Conservation (phyloP, 2,888 invertebrate genomes). For the Bhutanitis thaidina region DNA sequence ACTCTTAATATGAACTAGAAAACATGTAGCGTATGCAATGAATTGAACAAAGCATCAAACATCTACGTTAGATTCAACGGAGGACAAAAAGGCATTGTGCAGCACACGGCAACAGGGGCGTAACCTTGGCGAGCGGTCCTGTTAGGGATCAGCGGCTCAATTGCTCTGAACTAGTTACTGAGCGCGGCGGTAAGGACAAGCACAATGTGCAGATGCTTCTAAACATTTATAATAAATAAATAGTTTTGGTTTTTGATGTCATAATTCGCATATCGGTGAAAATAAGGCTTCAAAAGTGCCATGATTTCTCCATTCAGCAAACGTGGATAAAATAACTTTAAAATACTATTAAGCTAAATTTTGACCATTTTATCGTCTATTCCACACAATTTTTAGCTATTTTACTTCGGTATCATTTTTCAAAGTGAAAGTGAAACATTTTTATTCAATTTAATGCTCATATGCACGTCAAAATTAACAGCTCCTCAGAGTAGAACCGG, state of each 20-base stretch:
- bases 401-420: not conserved
- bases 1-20: not conserved
- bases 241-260: too few species aligned
- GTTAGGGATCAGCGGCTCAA: slow-evolving; percentile 64
- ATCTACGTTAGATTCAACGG: slow-evolving; percentile 5
- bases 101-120: slow-evolving; percentile 45
- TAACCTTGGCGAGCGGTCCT: slow-evolving; percentile 65
- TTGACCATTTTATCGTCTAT: not conserved
- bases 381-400: too few species aligned
- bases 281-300: too few species aligned
- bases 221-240: too few species aligned
- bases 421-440: not conserved
- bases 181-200: slow-evolving; percentile 48
- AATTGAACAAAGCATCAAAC: slow-evolving; percentile 3
- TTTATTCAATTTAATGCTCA: too few species aligned
- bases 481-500: too few species aligned
- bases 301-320: too few species aligned
- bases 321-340: too few species aligned
- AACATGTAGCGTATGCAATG: not conserved
- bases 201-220: not conserved
- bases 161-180: slow-evolving; percentile 70
- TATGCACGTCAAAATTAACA: too few species aligned
- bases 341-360: too few species aligned
- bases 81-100: slow-evolving; percentile 29
- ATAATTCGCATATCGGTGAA: too few species aligned